Percentiles rank a stretch among this genome's conserved stretches.
Evolutionary conservation across 2,797 vertebrate species (phyloP).

Genomic region (Danio aesculapii): DNA sequence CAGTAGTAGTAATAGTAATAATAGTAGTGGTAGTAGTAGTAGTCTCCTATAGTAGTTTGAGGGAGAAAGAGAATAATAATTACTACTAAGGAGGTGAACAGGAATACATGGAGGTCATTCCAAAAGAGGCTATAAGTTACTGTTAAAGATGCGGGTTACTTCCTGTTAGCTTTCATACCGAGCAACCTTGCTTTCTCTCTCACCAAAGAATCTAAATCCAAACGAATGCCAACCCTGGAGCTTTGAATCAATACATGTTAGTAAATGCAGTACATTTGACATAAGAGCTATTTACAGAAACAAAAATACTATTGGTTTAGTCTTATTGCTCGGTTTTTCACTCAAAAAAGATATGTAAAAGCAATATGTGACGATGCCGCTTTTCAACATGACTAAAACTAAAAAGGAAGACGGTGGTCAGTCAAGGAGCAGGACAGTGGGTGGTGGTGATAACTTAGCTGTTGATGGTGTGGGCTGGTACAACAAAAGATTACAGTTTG

Average conservation of each 20-base stretch:
- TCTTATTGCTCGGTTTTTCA: conserved; percentile 67
- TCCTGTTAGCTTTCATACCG: conserved; percentile 22
- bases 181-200: conserved; percentile 21
- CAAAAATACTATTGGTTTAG: conserved; percentile 58
- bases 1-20: conserved; percentile 57
- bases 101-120: conserved; percentile 61
- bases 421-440: conserved; percentile 45
- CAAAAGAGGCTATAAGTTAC: conserved; percentile 62
- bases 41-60: conserved; percentile 64
- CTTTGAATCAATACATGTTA: conserved; percentile 42
- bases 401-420: conserved; percentile 63
- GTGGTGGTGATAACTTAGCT: conserved; percentile 20
- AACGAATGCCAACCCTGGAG: conserved; percentile 26
- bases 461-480: conserved; percentile 10
- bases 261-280: conserved; percentile 35
- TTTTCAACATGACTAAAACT: conserved; percentile 27
- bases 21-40: conserved; percentile 52
- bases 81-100: conserved; percentile 62
- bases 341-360: conserved; percentile 12
- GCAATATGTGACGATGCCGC: conserved; percentile 24
- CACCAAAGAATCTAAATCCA: conserved; percentile 25
- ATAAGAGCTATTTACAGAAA: conserved; percentile 65
- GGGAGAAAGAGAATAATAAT: conserved; percentile 61
- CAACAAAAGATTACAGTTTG: conserved; percentile 19
- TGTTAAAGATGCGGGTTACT: conserved; percentile 69